Conservation (phyloP, 2,888 invertebrate genomes). For the Polydrusus cervinus region DNA sequence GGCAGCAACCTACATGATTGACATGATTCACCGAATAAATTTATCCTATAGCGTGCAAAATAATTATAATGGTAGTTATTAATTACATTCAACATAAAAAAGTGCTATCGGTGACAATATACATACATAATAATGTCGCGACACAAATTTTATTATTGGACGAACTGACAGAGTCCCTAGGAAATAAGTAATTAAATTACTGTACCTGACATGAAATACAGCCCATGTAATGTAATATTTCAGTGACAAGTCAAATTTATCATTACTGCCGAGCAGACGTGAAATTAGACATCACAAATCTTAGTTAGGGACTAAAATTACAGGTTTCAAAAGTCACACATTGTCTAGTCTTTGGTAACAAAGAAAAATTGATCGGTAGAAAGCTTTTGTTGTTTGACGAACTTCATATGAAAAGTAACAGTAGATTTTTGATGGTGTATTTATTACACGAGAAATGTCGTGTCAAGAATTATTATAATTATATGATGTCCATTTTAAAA, state of each 20-base stretch:
- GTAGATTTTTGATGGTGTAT: conserved; percentile 14
- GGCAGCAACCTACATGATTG: not conserved
- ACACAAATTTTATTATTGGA: conserved; percentile 34
- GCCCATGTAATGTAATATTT: conserved; percentile 46
- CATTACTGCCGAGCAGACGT: conserved; percentile 40
- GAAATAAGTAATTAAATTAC: conserved; percentile 51
- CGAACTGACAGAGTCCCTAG: conserved; percentile 38
- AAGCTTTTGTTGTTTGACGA: conserved; percentile 28
- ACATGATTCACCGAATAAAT: not conserved
- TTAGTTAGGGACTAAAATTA: conserved; percentile 37
- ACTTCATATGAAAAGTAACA: conserved; percentile 13
- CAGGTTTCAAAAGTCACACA: conserved; percentile 37
- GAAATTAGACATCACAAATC: conserved; percentile 41
- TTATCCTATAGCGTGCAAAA: not conserved
- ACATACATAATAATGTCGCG: conserved; percentile 26
- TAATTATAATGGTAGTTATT: conserved; percentile 19
- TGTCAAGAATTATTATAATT: conserved; percentile 28
- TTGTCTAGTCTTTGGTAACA: conserved; percentile 30
- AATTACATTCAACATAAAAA: conserved; percentile 20
- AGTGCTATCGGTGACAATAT: conserved; percentile 18
- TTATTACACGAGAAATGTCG: not conserved
- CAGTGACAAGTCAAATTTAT: conserved; percentile 47
- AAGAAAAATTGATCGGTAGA: conserved; percentile 28
- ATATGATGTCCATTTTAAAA: conserved; percentile 12
- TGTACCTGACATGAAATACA: conserved; percentile 48